Percentiles rank a stretch among this genome's conserved stretches.
These are phyloP conservation scores for Pseudochirops corinnae DNA, from an alignment of 2,797 vertebrate genomes.

Conservation along the genomic window DNA sequence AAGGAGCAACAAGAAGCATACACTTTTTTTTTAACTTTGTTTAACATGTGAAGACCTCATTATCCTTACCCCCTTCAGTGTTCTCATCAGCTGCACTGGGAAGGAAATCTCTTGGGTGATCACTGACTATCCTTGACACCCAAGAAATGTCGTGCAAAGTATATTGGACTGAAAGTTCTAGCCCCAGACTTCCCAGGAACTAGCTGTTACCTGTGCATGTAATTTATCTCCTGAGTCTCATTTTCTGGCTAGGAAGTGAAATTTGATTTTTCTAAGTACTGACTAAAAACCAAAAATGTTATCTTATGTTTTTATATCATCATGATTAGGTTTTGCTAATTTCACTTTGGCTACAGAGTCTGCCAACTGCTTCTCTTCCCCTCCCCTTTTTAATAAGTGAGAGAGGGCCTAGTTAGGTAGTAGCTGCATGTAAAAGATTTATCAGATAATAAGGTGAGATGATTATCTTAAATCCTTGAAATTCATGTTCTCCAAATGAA, in stretches of 20 bases:
- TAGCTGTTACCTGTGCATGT: not conserved
- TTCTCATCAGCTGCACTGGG: not conserved
- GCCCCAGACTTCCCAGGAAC: not conserved
- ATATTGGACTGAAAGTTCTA: not conserved
- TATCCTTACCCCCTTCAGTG: not conserved
- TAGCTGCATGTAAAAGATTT: conserved; percentile 56
- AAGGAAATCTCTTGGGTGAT: not conserved
- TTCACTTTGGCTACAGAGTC: conserved; percentile 49
- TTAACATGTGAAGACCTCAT: not conserved
- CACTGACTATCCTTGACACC: not conserved
- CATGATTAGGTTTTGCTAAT: conserved; percentile 59
- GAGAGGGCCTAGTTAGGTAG: conserved; percentile 39
- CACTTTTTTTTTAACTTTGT: not conserved
- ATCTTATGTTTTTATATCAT: conserved; percentile 44
- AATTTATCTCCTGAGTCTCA: conserved; percentile 13
- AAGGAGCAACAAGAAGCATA: not conserved
- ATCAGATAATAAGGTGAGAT: conserved; percentile 59
- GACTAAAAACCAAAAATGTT: conserved; percentile 41
- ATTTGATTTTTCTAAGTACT: conserved; percentile 47
- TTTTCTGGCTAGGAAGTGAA: conserved; percentile 10
- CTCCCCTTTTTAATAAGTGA: conserved; percentile 37
- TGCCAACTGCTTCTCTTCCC: conserved; percentile 19
- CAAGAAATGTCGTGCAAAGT: not conserved
- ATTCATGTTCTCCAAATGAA: conserved; percentile 67
- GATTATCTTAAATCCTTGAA: conserved; percentile 64